These are phyloP conservation scores for Meandrina meandrites DNA, from an alignment of 92 coral and sea anemone species.

Conservation along the genomic window DNA sequence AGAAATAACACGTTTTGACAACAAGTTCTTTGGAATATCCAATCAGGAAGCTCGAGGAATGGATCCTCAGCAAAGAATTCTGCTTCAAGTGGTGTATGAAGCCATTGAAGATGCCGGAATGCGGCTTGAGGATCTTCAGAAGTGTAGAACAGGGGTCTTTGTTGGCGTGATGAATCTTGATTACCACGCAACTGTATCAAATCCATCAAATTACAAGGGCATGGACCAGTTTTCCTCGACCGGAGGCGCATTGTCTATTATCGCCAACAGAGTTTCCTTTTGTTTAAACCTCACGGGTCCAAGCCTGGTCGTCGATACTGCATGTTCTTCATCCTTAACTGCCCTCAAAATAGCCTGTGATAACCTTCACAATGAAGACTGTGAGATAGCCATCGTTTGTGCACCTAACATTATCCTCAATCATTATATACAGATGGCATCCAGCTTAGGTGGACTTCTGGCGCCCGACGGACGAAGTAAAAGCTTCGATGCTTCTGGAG, in stretches of 20 bases:
- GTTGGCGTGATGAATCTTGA: slow-evolving; percentile 83
- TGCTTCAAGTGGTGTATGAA: slow-evolving; percentile 79
- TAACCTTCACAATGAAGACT: slow-evolving; percentile 55
- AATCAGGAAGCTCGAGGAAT: slow-evolving; percentile 78
- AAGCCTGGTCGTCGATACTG: slow-evolving; percentile 83
- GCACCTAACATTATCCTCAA: slow-evolving; percentile 72
- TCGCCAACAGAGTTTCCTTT: slow-evolving; percentile 80
- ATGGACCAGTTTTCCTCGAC: slow-evolving; percentile 83
- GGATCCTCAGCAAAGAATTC: slow-evolving; percentile 87
- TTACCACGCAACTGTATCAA: slow-evolving; percentile 42
- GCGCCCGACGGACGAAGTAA: slow-evolving; percentile 90
- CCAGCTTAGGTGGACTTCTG: slow-evolving; percentile 77
- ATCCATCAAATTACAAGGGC: slow-evolving; percentile 40
- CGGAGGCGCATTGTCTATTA: slow-evolving; percentile 65
- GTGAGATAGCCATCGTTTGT: slow-evolving; percentile 87
- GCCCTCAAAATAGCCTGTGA: slow-evolving; percentile 75
- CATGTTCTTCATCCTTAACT: slow-evolving; percentile 86
- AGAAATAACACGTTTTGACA: slow-evolving; percentile 71
- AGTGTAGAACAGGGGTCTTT: slow-evolving; percentile 77
- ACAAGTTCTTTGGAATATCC: slow-evolving; percentile 75
- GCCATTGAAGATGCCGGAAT: slow-evolving; percentile 88
- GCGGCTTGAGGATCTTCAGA: slow-evolving; percentile 75
- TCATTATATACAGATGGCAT: slow-evolving; percentile 41
- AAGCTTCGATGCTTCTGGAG: slow-evolving; percentile 84
- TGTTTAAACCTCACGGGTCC: slow-evolving; percentile 83